Evolutionary conservation across 2,797 vertebrate genomes (phyloP).

Genomic region (Labroides dimidiatus): DNA sequence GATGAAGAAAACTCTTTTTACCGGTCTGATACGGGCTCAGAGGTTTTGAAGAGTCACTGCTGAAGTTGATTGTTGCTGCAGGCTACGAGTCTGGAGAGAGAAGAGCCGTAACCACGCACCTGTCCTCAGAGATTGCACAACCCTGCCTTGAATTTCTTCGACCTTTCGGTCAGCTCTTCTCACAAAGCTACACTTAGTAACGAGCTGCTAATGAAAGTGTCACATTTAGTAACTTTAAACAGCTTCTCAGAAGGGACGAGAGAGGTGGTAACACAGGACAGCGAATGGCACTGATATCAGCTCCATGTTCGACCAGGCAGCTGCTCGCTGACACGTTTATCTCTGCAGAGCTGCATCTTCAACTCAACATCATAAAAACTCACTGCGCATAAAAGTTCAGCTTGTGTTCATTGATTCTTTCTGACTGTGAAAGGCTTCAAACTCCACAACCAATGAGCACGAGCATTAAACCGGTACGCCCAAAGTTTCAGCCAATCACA

Average conservation of each 20-base stretch:
- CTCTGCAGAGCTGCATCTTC: background rate
- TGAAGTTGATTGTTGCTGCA: conserved; percentile 9
- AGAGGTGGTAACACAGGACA: background rate
- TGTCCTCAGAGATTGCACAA: conserved; percentile 36
- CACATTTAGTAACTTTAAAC: background rate
- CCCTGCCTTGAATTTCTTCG: conserved; percentile 5
- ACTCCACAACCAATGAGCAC: background rate
- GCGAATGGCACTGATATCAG: background rate
- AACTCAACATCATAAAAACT: background rate
- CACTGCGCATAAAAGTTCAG: conserved; percentile 10
- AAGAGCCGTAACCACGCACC: conserved; percentile 13
- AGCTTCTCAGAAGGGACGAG: background rate
- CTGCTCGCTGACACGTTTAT: background rate
- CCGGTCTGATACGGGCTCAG: background rate
- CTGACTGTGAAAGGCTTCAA: background rate
- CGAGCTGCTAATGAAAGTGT: background rate
- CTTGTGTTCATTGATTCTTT: background rate
- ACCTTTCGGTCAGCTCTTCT: background rate
- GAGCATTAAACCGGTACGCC: background rate
- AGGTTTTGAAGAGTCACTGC: background rate
- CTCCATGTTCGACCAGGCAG: background rate
- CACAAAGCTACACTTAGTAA: background rate
- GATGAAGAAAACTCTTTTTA: background rate
- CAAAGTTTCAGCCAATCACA: conserved; percentile 11
- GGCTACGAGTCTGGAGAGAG: background rate